Base-by-base conservation (phyloP, 2,797 vertebrate species). In the Emydoidea blandingii region DNA sequence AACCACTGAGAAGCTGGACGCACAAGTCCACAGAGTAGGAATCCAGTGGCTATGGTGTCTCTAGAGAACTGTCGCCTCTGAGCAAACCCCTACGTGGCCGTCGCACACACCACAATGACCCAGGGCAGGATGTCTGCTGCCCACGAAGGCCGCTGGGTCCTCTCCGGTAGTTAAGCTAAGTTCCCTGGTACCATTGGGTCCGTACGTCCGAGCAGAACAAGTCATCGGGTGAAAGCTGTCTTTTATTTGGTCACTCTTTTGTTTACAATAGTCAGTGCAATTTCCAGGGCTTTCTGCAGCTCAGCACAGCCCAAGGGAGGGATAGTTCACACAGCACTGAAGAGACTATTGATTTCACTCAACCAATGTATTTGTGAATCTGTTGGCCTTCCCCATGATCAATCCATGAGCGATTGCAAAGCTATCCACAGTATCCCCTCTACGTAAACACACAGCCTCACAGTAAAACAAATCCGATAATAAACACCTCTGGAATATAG, bases 391-490 rank as follows among this genome's bases (percentile, higher is more conserved):
- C 25, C 25, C 83, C n/a, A 53, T 86, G 79, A 91, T 94, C 68
- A 94, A 88, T 88, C 86, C 83, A 92, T 76, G 49, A 92, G 79
- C 44, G 74, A 94, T 81, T 83, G 84, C 89, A 94, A 59, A 85
- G 79, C 78, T 91, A 49, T 44, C 85, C 79, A 83, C 37, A 37
- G 78, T 68, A 31, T 88, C 87, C 68, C 72, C 78, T 85, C 57
- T 79, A 79, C 50, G 68, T 88, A 88, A 91, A 91, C 89, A 88
- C 83, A 79, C 81, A 34, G 79, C 83, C 79, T 25, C 49, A 78
- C 72, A n/a, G 87, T 89, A 68, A 86, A 92, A 62, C 87, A 89
- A 86, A 92, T 89, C 87, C 87, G 37, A 89, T 86, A 92, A 85
- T 53, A 27, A 89, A 81, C 91, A 92, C 83, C 68, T 86, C 18